Conservation (phyloP, 2,888 invertebrate genomes). For the Mythimna vitellina region DNA sequence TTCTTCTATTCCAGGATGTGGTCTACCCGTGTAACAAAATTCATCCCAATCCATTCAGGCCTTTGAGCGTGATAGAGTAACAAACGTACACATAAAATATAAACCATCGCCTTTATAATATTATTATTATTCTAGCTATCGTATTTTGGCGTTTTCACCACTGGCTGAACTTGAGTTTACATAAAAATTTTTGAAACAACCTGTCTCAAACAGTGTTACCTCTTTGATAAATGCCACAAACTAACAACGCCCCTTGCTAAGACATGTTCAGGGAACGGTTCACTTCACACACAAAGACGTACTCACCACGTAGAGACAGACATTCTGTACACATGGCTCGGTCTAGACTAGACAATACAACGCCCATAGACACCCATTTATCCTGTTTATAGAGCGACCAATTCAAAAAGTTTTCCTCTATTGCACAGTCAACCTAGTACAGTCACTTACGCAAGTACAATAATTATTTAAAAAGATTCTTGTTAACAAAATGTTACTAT, state of each 20-base stretch:
- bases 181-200: neutral
- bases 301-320: constrained; percentile 20
- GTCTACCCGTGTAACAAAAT: too few relatives aligned
- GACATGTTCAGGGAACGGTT: constrained; percentile 21
- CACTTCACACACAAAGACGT: constrained; percentile 41
- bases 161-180: neutral
- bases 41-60: too few relatives aligned
- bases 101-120: too few relatives aligned
- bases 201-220: constrained; percentile 11
- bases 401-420: constrained; percentile 48
- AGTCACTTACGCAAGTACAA: constrained; percentile 25
- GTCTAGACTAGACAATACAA: constrained; percentile 50
- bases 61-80: too few relatives aligned
- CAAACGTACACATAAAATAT: too few relatives aligned
- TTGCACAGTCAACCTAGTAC: constrained; percentile 35
- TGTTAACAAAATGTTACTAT: too few relatives aligned
- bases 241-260: constrained; percentile 34
- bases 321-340: constrained; percentile 38
- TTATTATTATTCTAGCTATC: too few relatives aligned
- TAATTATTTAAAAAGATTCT: neutral
- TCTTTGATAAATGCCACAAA: constrained; percentile 21
- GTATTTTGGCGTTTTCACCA: neutral
- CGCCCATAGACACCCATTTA: constrained; percentile 44
- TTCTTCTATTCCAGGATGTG: too few relatives aligned
- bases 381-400: constrained; percentile 47